Evolutionary conservation across 2,888 invertebrate species (phyloP).

Genomic region (Machimus atricapillus): DNA sequence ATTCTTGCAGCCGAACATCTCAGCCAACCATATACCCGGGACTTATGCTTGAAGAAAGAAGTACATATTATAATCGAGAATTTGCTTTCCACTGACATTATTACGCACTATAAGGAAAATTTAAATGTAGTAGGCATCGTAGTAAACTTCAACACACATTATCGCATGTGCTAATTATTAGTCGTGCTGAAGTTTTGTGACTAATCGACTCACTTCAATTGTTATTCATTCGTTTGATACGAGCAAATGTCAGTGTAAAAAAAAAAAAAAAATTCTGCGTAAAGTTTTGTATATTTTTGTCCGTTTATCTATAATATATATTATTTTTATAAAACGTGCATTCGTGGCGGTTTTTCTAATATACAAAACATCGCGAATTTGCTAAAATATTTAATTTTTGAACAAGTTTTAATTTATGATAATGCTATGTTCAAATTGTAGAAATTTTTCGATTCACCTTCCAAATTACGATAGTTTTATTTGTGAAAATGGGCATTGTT

Average conservation of each 20-base stretch:
- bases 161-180: not conserved
- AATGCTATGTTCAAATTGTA: constrained; percentile 46
- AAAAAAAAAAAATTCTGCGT: constrained; percentile 37
- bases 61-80: no score
- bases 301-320: no score
- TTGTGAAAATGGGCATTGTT: constrained; percentile 41
- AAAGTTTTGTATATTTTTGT: constrained; percentile 34
- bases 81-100: no score
- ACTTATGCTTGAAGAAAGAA: no score
- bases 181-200: not conserved
- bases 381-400: not conserved
- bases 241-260: constrained; percentile 43
- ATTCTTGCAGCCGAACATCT: no score
- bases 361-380: not conserved
- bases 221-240: constrained; percentile 35
- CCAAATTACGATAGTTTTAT: constrained; percentile 44
- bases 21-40: no score
- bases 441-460: constrained; percentile 43
- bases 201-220: constrained; percentile 13
- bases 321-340: not conserved
- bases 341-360: constrained; percentile 17
- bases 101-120: not conserved
- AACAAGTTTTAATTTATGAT: constrained; percentile 1
- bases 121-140: not conserved
- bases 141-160: not conserved